Conservation (phyloP, 2,113 vertebrate species). For the Bubalus kerabau region DNA sequence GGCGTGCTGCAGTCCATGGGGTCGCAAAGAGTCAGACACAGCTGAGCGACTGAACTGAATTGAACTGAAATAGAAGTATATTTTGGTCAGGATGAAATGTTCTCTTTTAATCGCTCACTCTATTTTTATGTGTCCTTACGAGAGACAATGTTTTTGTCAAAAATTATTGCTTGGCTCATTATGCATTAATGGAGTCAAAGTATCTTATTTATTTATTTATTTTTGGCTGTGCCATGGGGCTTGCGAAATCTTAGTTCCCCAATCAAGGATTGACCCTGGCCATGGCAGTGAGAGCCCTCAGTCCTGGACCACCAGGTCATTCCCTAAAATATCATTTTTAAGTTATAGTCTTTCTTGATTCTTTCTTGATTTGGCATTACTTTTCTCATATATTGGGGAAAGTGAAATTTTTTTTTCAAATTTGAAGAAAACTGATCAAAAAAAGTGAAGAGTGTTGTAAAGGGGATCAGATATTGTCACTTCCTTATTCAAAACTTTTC, state of each 20-base stretch:
- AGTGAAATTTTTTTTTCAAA: not conserved
- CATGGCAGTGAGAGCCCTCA: not conserved
- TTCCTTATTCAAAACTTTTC: not conserved
- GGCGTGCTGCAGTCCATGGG: not conserved
- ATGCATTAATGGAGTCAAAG: not conserved
- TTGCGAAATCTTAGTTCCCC: not conserved
- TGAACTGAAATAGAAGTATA: not conserved
- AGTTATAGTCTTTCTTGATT: not conserved
- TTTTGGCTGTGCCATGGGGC: not conserved
- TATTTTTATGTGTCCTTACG: not conserved
- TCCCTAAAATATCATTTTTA: not conserved
- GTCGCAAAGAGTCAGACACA: not conserved
- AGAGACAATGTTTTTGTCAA: not conserved
- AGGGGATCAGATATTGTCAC: not conserved
- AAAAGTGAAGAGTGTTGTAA: not conserved
- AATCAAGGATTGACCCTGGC: not conserved
- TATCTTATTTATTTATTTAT: not conserved
- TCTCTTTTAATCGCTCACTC: not conserved
- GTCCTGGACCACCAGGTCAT: not conserved
- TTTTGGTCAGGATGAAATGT: not conserved
- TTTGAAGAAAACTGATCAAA: not conserved
- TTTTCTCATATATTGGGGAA: not conserved
- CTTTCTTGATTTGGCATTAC: constrained; percentile 1
- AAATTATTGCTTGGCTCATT: not conserved
- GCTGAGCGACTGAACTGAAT: not conserved